Base-by-base conservation (phyloP, 2,797 vertebrate genomes). In the Kryptopterus vitreolus region DNA sequence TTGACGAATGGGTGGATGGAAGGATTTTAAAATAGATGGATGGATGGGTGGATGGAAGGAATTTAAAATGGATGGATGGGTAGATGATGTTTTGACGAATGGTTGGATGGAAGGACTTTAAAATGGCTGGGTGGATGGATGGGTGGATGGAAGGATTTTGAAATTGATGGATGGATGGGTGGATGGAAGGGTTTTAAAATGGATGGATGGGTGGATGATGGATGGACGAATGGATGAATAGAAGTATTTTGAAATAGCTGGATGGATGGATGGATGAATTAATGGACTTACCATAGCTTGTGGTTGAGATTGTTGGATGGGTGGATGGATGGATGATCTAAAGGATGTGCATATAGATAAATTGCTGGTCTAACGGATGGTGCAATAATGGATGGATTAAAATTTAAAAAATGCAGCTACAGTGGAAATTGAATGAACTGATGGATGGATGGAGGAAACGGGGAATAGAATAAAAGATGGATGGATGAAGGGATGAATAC, bases 351-450 rank as follows among this genome's bases (percentile, higher is more conserved):
- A 1, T 43, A 43, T 43, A 43, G 38, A 43, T 43, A 43, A 1
- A 43, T 35, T 29, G 55, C 11, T 57, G 22, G n/a, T 75, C 48
- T 58, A 48, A 80, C 58, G 72, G 18, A 20, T n/a, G 80, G 31
- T 22, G 2, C n/a, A n/a, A n/a, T n/a, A 9, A 63, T 63, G 61
- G 1, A 35, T 38, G 35, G 35, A 38, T 38, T 4, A 8, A 38
- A 38, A 38, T 38, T 38, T 18, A n/a, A 10, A n/a, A 10, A 10
- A 8, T 57, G 55, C 7, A 38, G 35, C 35, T 38, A 7, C 35
- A 38, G n/a, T 12, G 26, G 22, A 59, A 38, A 38, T 38, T 38
- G 35, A 38, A 38, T 3, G 35, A 38, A 38, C 48, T 50, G 24
- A 24, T 61, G 58, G 29, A 31, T 59, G 57, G 24, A 59, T 24